Conservation (phyloP, 2,113 vertebrate species). For the western clawed frog (Xenopus tropicalis) region UCB_Xtro_10.0 CM004444.2:139669501-139670000, state of each 20-base stretch:
- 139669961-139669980: too few relatives aligned
- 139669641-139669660: too few relatives aligned
- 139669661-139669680: too few relatives aligned
- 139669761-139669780: constrained; percentile 24
- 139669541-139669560: not conserved
- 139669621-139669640: too few relatives aligned
- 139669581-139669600: too few relatives aligned
- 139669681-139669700: too few relatives aligned
- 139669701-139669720: too few relatives aligned
- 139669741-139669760: constrained; percentile 11
- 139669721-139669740: not conserved
- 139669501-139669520: not conserved
- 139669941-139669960: too few relatives aligned
- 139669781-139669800: constrained; percentile 9
- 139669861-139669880: not conserved
- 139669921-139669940: too few relatives aligned
- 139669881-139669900: not conserved
- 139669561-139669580: not conserved
- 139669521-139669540: constrained; percentile 3
- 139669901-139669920: too few relatives aligned
- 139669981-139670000: too few relatives aligned
- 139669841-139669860: constrained; percentile 19
- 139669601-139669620: too few relatives aligned
- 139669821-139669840: constrained; percentile 4
- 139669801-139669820: constrained; percentile 21